Base-by-base conservation (phyloP, 2,888 invertebrate genomes). In the Athalia circularis region DNA sequence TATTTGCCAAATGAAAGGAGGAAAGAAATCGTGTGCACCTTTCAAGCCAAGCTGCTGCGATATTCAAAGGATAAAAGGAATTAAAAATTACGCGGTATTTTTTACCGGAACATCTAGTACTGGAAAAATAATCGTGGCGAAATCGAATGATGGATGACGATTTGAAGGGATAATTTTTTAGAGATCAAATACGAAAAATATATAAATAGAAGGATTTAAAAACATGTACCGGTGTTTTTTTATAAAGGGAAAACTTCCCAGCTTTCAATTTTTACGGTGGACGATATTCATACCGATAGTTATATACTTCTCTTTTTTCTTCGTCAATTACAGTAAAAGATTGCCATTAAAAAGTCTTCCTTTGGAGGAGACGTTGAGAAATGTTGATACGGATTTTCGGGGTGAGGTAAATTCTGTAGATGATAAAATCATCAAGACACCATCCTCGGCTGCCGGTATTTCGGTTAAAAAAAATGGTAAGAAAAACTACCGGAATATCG, bases 261-360 rank as follows among this genome's bases (percentile, higher is more conserved):
- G 62, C 61, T 50, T 85, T n/a, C 83, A 84, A 6, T 80, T 84
- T 15, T 80, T 88, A 3, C 89, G 88, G 3, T 87, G 89, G 85
- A 87, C 88, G 8, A 81, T 89, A 5, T 79, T 89, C 68, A 86
- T 88, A 4, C 84, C 89, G 0, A 83, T 89, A 1, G 80, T 89
- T 0, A 87, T 89, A 52, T 90, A 89, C 77, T 77, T 87, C 0
- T 85, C 85, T 5, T 81, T 90, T 3, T 80, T 89, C 13, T 82
- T 89, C 72, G 78, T 88, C 11, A 87, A 86, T 70, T 87, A 87
- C 75, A 86, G 84, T 6, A 86, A 82, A 67, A 84, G 82, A 45
- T 68, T 88, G 50, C 88, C 87, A 7, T 80, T 89, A 3, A 88
- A 87, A 77, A 87, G 86, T 52, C 70, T 77, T 5, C 54, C 61